A percentile compares a stretch with the other conserved stretches of the same genome.
These are phyloP conservation scores for Hipparchia sbordonii DNA, from an alignment of 2,888 invertebrate genomes.

Conservation along the genomic window DNA sequence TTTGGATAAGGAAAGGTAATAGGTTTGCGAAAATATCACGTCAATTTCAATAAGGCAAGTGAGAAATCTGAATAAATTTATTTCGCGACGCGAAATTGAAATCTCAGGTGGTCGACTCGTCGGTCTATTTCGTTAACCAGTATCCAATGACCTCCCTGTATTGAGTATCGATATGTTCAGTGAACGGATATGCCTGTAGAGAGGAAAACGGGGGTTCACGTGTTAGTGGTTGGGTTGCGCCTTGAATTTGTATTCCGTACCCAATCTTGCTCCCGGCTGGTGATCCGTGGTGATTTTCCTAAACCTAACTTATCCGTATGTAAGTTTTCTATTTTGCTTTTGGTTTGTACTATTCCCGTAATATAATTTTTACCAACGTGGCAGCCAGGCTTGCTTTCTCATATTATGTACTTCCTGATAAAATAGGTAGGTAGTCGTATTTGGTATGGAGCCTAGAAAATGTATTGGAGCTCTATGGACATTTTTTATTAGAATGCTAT, in stretches of 20 bases:
- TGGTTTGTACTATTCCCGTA: background rate
- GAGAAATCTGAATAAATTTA: conserved; percentile 74
- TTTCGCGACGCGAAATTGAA: conserved; percentile 77
- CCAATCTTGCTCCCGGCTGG: conserved; percentile 54
- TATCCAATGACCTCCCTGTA: conserved; percentile 24
- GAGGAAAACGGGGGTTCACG: conserved; percentile 43
- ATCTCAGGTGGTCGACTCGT: conserved; percentile 72
- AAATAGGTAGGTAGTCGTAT: background rate
- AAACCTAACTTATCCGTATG: conserved; percentile 50
- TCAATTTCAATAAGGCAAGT: conserved; percentile 31
- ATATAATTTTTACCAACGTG: conserved; percentile 1
- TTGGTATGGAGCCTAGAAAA: background rate
- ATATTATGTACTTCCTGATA: background rate
- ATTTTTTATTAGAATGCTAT: no score
- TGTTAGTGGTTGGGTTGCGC: conserved; percentile 54
- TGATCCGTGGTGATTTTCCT: conserved; percentile 64
- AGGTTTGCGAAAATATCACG: conserved; percentile 21
- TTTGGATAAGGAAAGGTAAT: conserved; percentile 7
- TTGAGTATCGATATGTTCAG: conserved; percentile 25
- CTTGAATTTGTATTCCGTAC: conserved; percentile 70
- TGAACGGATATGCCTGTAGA: conserved; percentile 23
- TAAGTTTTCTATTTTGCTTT: conserved; percentile 32
- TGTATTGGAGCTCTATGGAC: background rate
- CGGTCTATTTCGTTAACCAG: conserved; percentile 39
- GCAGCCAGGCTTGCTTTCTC: background rate